These are phyloP conservation scores for Diachrysia chrysitis DNA, from an alignment of 2,888 invertebrate species.

Conservation along the genomic window DNA sequence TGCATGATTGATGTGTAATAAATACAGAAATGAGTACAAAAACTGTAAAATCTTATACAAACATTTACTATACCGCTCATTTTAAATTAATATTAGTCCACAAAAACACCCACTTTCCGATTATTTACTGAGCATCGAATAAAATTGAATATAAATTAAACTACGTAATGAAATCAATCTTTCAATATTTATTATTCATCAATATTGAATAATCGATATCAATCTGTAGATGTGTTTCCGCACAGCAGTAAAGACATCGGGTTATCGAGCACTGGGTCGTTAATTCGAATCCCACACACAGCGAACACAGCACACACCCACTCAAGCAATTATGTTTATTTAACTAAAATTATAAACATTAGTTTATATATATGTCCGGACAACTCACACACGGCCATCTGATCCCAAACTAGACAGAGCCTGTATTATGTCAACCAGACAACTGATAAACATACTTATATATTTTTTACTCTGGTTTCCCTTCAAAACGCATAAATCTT, in stretches of 20 bases:
- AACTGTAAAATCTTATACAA: neutral
- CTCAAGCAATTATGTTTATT: neutral
- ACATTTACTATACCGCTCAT: slow-evolving; percentile 5
- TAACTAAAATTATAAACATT: too few species aligned
- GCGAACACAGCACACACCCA: neutral
- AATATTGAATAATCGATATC: slow-evolving; percentile 14
- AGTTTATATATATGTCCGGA: too few species aligned
- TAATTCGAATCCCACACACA: slow-evolving; percentile 6
- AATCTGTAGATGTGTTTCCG: slow-evolving; percentile 36
- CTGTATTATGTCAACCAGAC: too few species aligned
- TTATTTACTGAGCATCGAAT: slow-evolving; percentile 5
- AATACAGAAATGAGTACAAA: neutral
- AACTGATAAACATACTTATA: too few species aligned
- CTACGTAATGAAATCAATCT: slow-evolving; percentile 37
- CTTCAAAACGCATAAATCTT: too few species aligned
- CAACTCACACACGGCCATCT: too few species aligned
- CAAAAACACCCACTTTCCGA: slow-evolving; percentile 31
- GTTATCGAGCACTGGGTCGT: neutral
- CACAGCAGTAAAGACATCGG: neutral
- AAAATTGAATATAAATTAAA: slow-evolving; percentile 20
- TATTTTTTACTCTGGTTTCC: too few species aligned
- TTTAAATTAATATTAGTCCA: slow-evolving; percentile 18
- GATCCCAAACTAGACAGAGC: too few species aligned
- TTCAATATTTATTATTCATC: slow-evolving; percentile 25
- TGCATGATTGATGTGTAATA: neutral